Base-by-base conservation (phyloP, 2,888 invertebrate species). In the Trichopria drosophilae region DNA sequence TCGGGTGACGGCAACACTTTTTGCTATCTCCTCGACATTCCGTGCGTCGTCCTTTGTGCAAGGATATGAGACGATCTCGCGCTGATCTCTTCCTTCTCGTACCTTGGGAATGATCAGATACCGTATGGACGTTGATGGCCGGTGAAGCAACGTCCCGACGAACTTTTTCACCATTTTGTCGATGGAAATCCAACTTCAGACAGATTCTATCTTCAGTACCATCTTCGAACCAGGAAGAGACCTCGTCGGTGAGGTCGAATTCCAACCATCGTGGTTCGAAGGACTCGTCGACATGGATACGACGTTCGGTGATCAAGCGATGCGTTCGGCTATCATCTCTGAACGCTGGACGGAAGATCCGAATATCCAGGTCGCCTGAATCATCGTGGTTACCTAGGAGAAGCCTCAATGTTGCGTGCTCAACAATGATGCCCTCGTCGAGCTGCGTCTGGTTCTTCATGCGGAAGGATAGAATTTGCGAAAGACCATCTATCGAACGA, bases 1-100 rank as follows among this genome's bases (percentile, higher is more conserved):
- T 81, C 40, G 80, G 78, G 66, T 85, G 84, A 10, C 86, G 78
- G 64, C 87, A 87, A 64, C 87, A 87, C 59, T 76, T 76, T 61
- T 80, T 82, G 55, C 78, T 78, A 1, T 78, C 72, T 32, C 78
- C 78, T 23, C 76, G 77, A 63, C 84, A 84, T 61, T 81, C 81
- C 43, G 80, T 82, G 19, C 77, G 67, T 3, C 79, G 69, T 22
- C 76, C 76, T 44, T 74, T 73, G 57, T 77, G 73, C 40, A 73
- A 51, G 1, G 73, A 67, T 69, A 66, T 73, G 61, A 73, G 44
- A 35, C 66, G 62, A 41, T 70, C 48, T 4, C 12, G 31, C 3
- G 62, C 61, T 5, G 56, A 51, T 1, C 67, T 58, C 41, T 57
- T 66, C 18, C 55, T 53, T 36, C 55, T 46, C 12, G 20, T 66